Conservation (phyloP, 2,113 vertebrate genomes). For the Lipotes vexillifer region DNA sequence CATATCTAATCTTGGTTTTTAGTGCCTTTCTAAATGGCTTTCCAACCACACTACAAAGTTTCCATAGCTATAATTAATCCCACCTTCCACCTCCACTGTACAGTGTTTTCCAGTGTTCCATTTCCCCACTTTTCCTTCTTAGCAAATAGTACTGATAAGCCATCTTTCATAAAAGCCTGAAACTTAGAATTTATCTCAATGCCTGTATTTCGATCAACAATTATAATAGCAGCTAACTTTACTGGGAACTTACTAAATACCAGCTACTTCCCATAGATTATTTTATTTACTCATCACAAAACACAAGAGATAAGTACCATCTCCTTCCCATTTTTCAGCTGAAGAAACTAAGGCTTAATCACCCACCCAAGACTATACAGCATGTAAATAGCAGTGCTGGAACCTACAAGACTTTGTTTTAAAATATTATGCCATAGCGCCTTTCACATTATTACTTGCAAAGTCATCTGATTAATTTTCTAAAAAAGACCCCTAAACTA, state of each 20-base stretch:
- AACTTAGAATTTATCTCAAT: neutral
- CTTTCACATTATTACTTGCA: conserved; percentile 34
- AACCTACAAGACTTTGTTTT: neutral
- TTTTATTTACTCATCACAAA: conserved; percentile 23
- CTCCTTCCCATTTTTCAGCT: neutral
- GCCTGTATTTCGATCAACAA: neutral
- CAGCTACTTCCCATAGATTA: neutral
- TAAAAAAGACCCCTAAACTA: neutral
- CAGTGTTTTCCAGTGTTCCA: neutral
- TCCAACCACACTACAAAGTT: neutral
- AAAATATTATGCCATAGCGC: conserved; percentile 4
- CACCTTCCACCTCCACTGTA: neutral
- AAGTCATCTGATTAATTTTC: conserved; percentile 38
- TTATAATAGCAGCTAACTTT: neutral
- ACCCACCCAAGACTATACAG: neutral
- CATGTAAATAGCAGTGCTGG: neutral
- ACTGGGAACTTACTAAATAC: neutral
- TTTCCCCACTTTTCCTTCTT: neutral
- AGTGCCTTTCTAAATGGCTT: neutral
- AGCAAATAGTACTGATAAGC: neutral
- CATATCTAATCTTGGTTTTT: neutral
- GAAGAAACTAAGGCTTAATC: neutral
- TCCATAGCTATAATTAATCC: neutral
- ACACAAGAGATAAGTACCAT: neutral
- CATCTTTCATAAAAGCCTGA: neutral